Evolutionary conservation across 2,113 vertebrate species (phyloP).

Genomic region (Trochalopteron elliotii): DNA sequence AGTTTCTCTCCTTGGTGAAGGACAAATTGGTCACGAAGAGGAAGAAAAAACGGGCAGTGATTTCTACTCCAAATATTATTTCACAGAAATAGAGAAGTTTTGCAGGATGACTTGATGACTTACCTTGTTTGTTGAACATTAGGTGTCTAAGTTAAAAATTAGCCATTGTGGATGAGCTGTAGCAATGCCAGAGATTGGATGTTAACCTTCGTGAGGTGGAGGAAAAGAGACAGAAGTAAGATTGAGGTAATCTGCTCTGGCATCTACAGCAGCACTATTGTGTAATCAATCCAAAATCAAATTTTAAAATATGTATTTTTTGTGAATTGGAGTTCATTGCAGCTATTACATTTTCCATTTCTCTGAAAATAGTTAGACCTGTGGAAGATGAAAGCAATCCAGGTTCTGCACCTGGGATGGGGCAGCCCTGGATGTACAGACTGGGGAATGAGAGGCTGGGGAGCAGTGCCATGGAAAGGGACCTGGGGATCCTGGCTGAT

Average conservation of each 20-base stretch:
- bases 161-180: background rate
- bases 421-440: background rate
- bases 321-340: background rate
- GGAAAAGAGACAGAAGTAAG: background rate
- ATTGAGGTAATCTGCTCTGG: background rate
- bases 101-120: background rate
- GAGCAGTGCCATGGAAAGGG: background rate
- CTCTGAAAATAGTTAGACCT: background rate
- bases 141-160: background rate
- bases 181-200: background rate
- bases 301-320: fast-evolving
- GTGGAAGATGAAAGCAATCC: fast-evolving
- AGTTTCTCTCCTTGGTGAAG: constrained; percentile 14
- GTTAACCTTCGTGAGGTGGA: background rate
- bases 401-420: background rate
- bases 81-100: background rate
- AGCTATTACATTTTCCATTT: background rate
- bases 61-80: background rate
- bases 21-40: constrained; percentile 9
- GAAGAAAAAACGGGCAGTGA: background rate
- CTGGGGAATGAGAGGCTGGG: background rate
- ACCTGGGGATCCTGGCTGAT: fast-evolving
- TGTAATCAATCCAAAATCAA: background rate
- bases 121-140: background rate
- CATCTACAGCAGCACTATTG: background rate